phyloP scores from a whole-genome alignment of 2,888 invertebrate genomes.

The Crioceris asparagi region DNA sequence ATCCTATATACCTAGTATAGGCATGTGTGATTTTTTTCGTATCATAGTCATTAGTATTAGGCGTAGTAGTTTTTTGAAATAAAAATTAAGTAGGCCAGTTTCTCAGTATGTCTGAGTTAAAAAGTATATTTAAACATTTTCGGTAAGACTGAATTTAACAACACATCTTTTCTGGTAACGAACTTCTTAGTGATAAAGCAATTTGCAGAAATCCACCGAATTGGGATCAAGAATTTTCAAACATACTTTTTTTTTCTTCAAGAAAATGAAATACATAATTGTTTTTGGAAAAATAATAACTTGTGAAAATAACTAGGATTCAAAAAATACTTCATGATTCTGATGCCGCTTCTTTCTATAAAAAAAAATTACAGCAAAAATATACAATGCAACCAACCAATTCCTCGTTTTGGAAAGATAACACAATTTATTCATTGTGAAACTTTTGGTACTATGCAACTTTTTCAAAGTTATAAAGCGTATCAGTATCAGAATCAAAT shows the following conservation, averaged over 20 bases:
- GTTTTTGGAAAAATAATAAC: no score
- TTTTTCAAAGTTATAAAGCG: no score
- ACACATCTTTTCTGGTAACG: slow-evolving; percentile 40
- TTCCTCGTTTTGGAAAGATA: no score
- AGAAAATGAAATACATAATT: neutral
- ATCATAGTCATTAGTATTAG: slow-evolving; percentile 38
- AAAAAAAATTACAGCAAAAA: no score
- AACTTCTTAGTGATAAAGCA: slow-evolving; percentile 35
- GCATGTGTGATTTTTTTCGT: slow-evolving; percentile 40
- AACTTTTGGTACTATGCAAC: no score
- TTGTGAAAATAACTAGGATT: no score
- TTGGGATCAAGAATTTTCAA: slow-evolving; percentile 15
- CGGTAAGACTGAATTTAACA: slow-evolving; percentile 41
- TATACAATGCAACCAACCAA: no score
- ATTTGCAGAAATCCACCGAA: slow-evolving; percentile 26
- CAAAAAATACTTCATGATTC: no score
- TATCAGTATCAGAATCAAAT: no score
- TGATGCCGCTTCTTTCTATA: no score
- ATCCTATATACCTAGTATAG: slow-evolving; percentile 36
- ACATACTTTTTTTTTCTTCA: neutral
- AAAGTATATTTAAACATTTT: slow-evolving; percentile 31
- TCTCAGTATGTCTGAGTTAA: slow-evolving; percentile 22
- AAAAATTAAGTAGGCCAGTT: slow-evolving; percentile 20
- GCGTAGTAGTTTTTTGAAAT: slow-evolving; percentile 26
- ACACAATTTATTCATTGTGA: no score